A percentile compares a stretch with the other conserved stretches of the same genome.
Evolutionary conservation across 2,113 vertebrate species (phyloP).

Genomic region (Gasterosteus nipponicus): DNA sequence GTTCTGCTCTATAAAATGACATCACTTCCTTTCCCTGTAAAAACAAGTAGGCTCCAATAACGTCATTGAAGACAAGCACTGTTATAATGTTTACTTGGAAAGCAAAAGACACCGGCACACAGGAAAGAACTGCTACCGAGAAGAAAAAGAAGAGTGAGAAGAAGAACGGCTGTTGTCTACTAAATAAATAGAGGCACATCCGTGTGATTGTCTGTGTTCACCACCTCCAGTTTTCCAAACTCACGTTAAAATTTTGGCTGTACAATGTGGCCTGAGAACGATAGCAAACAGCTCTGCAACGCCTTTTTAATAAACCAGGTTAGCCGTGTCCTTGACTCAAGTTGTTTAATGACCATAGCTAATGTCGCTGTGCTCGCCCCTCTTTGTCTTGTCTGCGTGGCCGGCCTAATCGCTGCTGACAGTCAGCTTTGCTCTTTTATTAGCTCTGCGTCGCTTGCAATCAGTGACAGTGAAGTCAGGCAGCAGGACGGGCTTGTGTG

Average conservation of each 20-base stretch:
- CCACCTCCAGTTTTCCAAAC: constrained; percentile 1
- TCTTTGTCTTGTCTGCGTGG: constrained; percentile 90
- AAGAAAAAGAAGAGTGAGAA: neutral
- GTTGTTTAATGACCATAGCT: constrained; percentile 90
- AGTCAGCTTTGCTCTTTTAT: constrained; percentile 95
- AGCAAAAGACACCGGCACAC: neutral
- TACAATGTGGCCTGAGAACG: constrained; percentile 8
- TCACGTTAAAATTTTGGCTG: neutral
- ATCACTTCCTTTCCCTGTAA: constrained; percentile 17
- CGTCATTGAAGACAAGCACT: neutral
- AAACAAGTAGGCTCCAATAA: neutral
- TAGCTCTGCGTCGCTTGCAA: constrained; percentile 91
- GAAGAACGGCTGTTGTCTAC: neutral
- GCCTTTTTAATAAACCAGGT: constrained; percentile 70
- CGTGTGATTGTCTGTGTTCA: neutral
- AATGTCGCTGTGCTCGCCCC: constrained; percentile 86
- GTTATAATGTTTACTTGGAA: neutral
- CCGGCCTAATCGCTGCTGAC: constrained; percentile 92
- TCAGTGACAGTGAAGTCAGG: constrained; percentile 92
- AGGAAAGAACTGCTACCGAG: neutral
- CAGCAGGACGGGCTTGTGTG: constrained; percentile 88
- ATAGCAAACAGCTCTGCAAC: constrained; percentile 1
- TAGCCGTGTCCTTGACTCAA: constrained; percentile 82
- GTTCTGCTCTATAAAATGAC: neutral
- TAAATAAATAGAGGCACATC: neutral